phyloP scores from a whole-genome alignment of 1,140 invertebrate species.

The Brachionus plicatilis region DNA sequence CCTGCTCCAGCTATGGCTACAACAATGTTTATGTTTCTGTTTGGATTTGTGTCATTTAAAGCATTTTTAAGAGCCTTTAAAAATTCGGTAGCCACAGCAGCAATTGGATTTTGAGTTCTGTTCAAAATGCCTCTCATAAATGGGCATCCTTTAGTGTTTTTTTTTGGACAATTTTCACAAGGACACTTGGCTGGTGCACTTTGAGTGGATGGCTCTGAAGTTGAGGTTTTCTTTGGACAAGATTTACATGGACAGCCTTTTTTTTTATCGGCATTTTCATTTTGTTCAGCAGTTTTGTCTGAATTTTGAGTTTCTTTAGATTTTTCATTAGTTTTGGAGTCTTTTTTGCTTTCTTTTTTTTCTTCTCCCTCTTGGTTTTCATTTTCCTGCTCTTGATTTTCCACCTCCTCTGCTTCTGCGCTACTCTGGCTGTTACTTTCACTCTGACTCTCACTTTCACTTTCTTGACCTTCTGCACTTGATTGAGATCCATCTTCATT shows the following conservation, averaged over 20 bases:
- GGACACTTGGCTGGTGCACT: neutral
- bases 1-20: conserved; percentile 13
- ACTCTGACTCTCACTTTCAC: neutral
- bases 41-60: neutral
- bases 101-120: conserved; percentile 10
- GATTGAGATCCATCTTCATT: neutral
- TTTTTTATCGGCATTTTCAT: neutral
- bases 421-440: neutral
- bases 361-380: neutral
- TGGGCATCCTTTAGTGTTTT: neutral
- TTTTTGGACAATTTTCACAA: neutral
- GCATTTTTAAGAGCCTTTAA: conserved; percentile 9
- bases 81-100: neutral
- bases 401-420: neutral
- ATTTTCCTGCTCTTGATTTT: conserved; percentile 11
- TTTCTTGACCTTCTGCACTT: neutral
- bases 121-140: neutral
- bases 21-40: neutral
- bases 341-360: neutral
- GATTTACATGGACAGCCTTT: neutral
- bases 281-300: neutral
- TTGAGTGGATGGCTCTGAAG: neutral
- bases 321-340: neutral
- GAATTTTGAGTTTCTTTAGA: neutral
- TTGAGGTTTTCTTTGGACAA: neutral